Evolutionary conservation across 92 coral and sea anemone species (phyloP), one percentile per base, ranked within the genome.

Genomic region (Palythoa caribaeorum): DNA sequence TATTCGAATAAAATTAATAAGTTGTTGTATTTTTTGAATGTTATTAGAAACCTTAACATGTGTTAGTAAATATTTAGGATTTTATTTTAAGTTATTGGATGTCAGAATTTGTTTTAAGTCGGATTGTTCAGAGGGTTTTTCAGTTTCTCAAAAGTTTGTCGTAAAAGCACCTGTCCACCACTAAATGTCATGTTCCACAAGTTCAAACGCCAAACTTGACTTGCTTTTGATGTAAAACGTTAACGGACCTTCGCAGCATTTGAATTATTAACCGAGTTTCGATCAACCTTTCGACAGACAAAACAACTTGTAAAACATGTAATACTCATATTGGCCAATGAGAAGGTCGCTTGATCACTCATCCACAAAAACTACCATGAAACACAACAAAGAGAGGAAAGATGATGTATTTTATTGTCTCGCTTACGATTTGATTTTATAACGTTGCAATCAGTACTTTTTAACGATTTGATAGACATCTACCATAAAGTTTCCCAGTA

Each of bases 361-460:
- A 81, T 47, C 86, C 86, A 81, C 35, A 51, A 3, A 65, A 62
- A 81, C 59, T 81, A 81, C 86, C 86, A 81, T 81, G 86, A 81
- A 81, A 68, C 50, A 63, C 40, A 16, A 81, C 86, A 81, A 81
- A 81, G 57, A 81, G 7, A 81, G 20, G 19, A n/a, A 36, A 66
- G 63, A 65, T 81, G 86, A 65, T 68, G 76, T 40, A 28, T 66
- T 66, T 16, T 47, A 40, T 80, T 80, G 74, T 62, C 39, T 47
- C 16, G 55, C 73, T 66, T 63, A 50, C 73, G 7, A 47, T 80
- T 65, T 80, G 85, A 65, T 65, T 81, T 80, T 68, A 48, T 48
- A 66, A 68, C 62, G 76, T 81, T 47, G 73, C 36, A 1, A 10
- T 38, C 71, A 9, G 39, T 53, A 78, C 16, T 3, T 59, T 59